Evolutionary conservation across 2,797 vertebrate species (phyloP).

Genomic region (Vireo griseus): DNA sequence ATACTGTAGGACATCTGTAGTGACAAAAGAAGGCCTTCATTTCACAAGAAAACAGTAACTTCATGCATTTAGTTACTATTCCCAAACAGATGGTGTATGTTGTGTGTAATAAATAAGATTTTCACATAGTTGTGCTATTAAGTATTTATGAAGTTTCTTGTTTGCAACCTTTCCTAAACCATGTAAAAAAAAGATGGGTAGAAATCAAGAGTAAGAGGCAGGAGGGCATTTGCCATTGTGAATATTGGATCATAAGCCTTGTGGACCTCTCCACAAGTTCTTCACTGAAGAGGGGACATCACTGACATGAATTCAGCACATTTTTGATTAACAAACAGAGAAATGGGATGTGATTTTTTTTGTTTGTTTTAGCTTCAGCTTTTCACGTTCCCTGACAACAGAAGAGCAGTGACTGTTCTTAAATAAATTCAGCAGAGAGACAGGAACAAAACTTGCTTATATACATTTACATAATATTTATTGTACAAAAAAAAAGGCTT

Average conservation of each 20-base stretch:
- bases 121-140: neutral
- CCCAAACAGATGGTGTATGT: neutral
- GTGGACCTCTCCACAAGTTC: neutral
- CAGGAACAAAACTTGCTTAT: neutral
- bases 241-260: neutral
- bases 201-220: neutral
- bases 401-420: neutral
- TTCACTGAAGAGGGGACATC: neutral
- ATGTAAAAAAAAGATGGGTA: neutral
- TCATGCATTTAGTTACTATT: neutral
- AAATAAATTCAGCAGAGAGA: neutral
- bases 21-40: neutral
- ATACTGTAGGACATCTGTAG: neutral
- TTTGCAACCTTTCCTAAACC: neutral
- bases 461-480: fast-evolving
- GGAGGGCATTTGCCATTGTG: neutral
- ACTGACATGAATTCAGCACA: neutral
- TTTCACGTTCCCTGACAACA: neutral
- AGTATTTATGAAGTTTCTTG: neutral
- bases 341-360: neutral
- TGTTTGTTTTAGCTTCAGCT: neutral
- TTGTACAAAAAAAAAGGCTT: neutral
- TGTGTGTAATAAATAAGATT: neutral
- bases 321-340: neutral
- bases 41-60: neutral